A percentile compares a stretch with the other conserved stretches of the same genome.
Evolutionary conservation across 2,888 invertebrate species (phyloP).

Genomic region (Metallyticus violacea): DNA sequence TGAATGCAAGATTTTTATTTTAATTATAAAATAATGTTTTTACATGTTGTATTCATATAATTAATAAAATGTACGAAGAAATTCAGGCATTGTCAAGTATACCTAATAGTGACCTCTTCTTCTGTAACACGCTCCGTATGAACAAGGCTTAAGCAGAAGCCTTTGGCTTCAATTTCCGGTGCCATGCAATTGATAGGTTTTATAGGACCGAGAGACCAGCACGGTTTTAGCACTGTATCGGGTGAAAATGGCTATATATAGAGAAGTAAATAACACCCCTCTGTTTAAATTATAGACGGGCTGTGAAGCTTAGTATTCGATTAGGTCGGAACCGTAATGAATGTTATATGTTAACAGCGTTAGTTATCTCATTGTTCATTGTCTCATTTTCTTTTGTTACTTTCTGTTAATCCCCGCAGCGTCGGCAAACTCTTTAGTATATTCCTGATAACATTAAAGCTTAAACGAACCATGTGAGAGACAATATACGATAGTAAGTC

Average conservation of each 20-base stretch:
- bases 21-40: too few relatives aligned
- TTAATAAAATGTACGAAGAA: too few relatives aligned
- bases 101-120: background rate
- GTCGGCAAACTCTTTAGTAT: too few relatives aligned
- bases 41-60: too few relatives aligned
- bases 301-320: background rate
- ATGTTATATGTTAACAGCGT: background rate
- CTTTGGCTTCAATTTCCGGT: background rate
- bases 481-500: too few relatives aligned
- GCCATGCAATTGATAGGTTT: conserved; percentile 1
- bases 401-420: background rate
- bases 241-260: background rate
- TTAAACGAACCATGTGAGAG: too few relatives aligned
- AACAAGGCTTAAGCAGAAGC: background rate
- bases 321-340: background rate
- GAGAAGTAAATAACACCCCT: background rate
- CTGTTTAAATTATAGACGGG: background rate
- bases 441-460: too few relatives aligned
- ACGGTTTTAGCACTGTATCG: too few relatives aligned
- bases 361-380: background rate
- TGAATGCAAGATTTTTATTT: too few relatives aligned
- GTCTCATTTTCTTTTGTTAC: background rate
- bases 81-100: too few relatives aligned
- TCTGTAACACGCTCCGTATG: background rate
- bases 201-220: background rate